Conservation (phyloP, 2,888 invertebrate species). For the Microctonus brassicae region DNA sequence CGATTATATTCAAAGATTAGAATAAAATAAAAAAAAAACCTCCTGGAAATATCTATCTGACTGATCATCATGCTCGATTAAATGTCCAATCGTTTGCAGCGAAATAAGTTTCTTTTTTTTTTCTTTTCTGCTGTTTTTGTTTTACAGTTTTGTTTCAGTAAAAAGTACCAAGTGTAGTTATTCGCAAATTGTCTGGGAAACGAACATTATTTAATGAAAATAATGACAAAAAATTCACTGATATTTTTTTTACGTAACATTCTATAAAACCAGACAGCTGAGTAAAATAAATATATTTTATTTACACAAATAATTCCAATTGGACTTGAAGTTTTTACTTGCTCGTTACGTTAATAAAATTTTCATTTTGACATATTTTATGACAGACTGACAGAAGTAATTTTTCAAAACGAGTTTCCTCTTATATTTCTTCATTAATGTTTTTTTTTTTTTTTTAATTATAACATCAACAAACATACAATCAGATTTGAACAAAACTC, state of each 20-base stretch:
- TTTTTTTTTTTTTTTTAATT: not conserved
- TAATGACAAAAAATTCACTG: not conserved
- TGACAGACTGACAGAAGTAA: not conserved
- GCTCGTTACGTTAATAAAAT: too few species aligned
- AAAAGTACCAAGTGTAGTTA: not conserved
- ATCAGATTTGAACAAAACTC: not conserved
- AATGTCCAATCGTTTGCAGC: constrained; percentile 3
- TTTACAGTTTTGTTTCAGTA: constrained; percentile 2
- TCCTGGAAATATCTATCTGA: constrained; percentile 4
- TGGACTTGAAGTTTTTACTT: not conserved
- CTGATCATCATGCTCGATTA: constrained; percentile 22
- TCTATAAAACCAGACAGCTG: not conserved
- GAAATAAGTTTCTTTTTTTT: not conserved
- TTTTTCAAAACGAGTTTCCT: not conserved
- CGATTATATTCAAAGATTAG: constrained; percentile 5
- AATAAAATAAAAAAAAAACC: too few species aligned
- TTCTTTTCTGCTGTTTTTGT: not conserved
- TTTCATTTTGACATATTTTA: not conserved
- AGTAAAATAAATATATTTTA: not conserved
- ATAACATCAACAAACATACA: not conserved
- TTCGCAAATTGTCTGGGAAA: not conserved
- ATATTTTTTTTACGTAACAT: not conserved
- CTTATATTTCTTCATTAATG: not conserved
- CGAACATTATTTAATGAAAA: not conserved
- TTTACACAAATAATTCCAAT: not conserved